Conservation (phyloP, 2,797 vertebrate genomes). For the Pipistrellus kuhlii region DNA sequence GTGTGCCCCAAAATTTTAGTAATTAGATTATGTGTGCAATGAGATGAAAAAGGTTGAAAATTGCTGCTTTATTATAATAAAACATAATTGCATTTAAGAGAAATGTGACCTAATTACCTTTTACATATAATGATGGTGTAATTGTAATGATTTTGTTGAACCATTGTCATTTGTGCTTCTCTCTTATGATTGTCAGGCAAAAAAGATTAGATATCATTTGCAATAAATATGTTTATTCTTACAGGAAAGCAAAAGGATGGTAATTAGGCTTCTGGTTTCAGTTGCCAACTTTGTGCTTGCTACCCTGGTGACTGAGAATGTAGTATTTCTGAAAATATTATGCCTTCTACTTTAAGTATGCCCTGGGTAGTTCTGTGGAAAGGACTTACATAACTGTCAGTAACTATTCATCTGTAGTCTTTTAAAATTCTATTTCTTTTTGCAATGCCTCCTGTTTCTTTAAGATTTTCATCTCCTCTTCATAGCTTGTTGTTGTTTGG, state of each 20-base stretch:
- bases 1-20: background rate
- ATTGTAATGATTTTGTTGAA: constrained; percentile 46
- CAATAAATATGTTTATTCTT: background rate
- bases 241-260: background rate
- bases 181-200: background rate
- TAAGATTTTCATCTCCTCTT: background rate
- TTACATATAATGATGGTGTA: constrained; percentile 37
- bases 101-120: constrained; percentile 2
- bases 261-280: background rate
- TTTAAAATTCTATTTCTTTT: background rate
- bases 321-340: constrained; percentile 33
- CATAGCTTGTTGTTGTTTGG: background rate
- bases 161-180: constrained; percentile 7
- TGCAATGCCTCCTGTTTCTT: background rate
- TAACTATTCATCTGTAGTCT: background rate
- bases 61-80: constrained; percentile 19
- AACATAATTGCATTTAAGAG: constrained; percentile 45
- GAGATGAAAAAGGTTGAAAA: background rate
- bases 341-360: background rate
- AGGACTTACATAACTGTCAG: background rate
- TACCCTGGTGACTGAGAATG: background rate
- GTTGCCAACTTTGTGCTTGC: background rate
- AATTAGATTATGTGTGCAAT: background rate
- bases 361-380: background rate
- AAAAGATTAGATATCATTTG: background rate